Evolutionary conservation across 2,888 invertebrate genomes (phyloP), one percentile per base, ranked within the genome.

Genomic region (Dyspetes luteomarginatus): DNA sequence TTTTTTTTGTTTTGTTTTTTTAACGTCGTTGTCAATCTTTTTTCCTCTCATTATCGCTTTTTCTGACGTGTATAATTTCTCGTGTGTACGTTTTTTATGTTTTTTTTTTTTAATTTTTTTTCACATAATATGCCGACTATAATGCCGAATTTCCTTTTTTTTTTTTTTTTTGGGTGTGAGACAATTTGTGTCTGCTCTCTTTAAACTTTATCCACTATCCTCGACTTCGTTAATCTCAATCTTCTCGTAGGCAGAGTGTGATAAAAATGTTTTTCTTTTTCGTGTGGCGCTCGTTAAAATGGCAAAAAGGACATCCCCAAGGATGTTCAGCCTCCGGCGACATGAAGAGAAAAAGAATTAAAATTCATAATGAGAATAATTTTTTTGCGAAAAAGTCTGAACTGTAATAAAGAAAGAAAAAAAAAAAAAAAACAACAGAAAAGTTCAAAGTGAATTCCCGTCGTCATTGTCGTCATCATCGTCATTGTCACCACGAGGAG

Each of bases 21-120:
- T 68, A 81, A 81, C 81, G 76, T 80, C 82, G 75, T 81, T 81
- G 81, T 81, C 64, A 73, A 76, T 65, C 67, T 81, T 55, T 24
- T 62, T 65, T 56, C 36, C 22, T 72, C 58, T 62, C 30, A 41
- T 62, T 81, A 56, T 50, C 52, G 7, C 52, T 48, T 80, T 60
- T 55, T 26, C 43, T 64, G 17, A 73, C 55, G 19, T 65, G 56
- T 62, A 56, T 68, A 30, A 73, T 24, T 52, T 26, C 41, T 60
- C 48, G 50, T 60, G 41, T 43, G 26, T 68, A 55, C 26, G 56
- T 52, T 56, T 58, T 43, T 28, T 50, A 58, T 0, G 4, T 22
- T 43, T 1, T 41, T 67, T 45, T 50, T 52, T 45, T 43, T 1
- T 41, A 56, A 28, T 50, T 52, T 45, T 65, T 36, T 24, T n/a